Base-by-base conservation (phyloP, 1,140 invertebrate species). In the Brachionus rotundiformis region DNA sequence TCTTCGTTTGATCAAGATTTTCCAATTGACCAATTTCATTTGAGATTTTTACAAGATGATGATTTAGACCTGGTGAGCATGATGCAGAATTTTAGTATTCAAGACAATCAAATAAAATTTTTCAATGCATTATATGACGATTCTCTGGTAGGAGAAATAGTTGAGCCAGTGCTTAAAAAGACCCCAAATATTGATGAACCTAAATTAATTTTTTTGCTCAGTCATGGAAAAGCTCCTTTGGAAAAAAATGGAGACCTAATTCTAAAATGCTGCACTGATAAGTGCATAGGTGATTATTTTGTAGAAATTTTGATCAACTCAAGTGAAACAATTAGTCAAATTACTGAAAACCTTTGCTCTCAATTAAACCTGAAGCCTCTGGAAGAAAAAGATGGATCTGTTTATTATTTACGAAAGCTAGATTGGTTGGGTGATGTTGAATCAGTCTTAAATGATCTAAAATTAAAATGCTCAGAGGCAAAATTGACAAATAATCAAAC, bases 371-470 rank as follows among this genome's bases (percentile, higher is more conserved):
- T 73, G n/a, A 16, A 44, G 25, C 10, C 36, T 25, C 8, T 73
- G 36, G 68, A 47, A 11, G 10, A 3, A 3, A 41, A 73, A 25
- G 39, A 73, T 6, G 68, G 44, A 44, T 5, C 23, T 25, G 33
- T 27, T 25, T 73, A 73, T 41, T 73, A 73, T 29, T 73, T 73
- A 44, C 36, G 25, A 13, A 41, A 73, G 19, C 36, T 73, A 23
- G 68, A 73, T 39, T 73, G 68, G 68, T 25, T 73, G 1, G 68
- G 68, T 13, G 68, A 73, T 73, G 41, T 73, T 4, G 68, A 73
- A 44, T 73, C 36, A 27, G 39, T 73, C 1, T 73, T 73, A 25
- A 73, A 73, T 31, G 41, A 73, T 29, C 29, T 73, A 13, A 0
- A 73, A 23, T n/a, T 8, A 44, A 11, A 44, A 44, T 73, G 68